Percentiles rank a stretch among this genome's conserved stretches.
Conservation (phyloP, 2,888 invertebrate genomes). For the Entomobrya proxima region DNA sequence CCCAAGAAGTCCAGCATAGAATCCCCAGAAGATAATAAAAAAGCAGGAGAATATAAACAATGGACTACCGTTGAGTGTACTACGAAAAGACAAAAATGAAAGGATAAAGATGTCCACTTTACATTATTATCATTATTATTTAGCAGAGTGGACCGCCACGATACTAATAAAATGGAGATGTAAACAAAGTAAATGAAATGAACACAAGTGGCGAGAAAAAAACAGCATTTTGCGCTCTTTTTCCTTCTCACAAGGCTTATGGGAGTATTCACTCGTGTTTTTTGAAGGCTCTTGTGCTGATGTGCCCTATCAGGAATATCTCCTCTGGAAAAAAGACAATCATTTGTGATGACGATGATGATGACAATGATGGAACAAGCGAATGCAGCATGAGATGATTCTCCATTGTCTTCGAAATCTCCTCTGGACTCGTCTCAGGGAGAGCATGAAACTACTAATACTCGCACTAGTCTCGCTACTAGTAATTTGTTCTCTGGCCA, state of each 20-base stretch:
- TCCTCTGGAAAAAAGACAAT: constrained; percentile 6
- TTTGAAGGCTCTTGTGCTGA: neutral
- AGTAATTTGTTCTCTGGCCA: constrained; percentile 62
- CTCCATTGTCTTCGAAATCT: constrained; percentile 20
- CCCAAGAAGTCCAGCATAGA: neutral
- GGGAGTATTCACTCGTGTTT: neutral
- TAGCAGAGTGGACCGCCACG: constrained; percentile 4
- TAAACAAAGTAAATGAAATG: constrained; percentile 37
- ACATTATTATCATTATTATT: constrained; percentile 37
- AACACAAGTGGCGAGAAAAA: neutral
- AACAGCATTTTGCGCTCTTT: neutral
- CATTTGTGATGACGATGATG: constrained; percentile 1
- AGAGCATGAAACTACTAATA: neutral
- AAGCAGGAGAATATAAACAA: neutral
- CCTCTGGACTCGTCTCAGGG: neutral
- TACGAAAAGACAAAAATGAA: constrained; percentile 27
- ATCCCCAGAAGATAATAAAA: neutral
- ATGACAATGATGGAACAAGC: constrained; percentile 28
- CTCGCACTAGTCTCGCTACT: neutral
- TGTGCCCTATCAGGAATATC: neutral
- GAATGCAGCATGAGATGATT: constrained; percentile 37
- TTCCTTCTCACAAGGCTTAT: neutral
- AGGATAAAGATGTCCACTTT: constrained; percentile 51
- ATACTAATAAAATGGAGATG: constrained; percentile 24
- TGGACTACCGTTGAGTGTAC: neutral